These are phyloP conservation scores for Grus americana DNA, from an alignment of 2,113 vertebrate genomes.

Conservation along the genomic window DNA sequence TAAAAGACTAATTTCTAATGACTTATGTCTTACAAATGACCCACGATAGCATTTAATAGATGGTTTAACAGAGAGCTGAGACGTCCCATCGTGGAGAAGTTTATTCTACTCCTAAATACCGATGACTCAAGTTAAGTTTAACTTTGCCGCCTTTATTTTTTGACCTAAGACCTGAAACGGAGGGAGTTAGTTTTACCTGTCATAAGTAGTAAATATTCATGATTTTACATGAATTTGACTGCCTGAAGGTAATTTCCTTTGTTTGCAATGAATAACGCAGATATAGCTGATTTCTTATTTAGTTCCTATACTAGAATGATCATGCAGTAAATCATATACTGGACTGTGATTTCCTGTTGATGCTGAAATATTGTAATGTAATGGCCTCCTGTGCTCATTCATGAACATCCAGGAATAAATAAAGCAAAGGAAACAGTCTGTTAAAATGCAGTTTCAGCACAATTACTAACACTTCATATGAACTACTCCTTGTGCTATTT, in stretches of 20 bases:
- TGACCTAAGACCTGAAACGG: background rate
- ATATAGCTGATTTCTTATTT: background rate
- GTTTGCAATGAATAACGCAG: background rate
- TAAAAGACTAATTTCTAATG: background rate
- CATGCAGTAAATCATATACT: background rate
- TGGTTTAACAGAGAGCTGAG: background rate
- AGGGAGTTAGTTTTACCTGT: background rate
- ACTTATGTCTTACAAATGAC: background rate
- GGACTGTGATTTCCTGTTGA: background rate
- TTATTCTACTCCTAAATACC: background rate
- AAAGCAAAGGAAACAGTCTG: background rate
- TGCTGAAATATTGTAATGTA: background rate
- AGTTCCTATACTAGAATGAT: background rate
- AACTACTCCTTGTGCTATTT: background rate
- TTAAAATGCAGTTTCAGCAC: conserved; percentile 21
- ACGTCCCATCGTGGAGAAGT: fast-evolving
- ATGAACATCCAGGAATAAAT: background rate
- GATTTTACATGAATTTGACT: background rate
- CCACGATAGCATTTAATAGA: background rate
- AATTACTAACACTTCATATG: background rate
- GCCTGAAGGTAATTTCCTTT: background rate
- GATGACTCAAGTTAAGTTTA: background rate
- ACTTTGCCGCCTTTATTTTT: background rate
- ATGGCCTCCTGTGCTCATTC: background rate
- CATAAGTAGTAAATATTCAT: background rate